A percentile compares a stretch with the other conserved stretches of the same genome.
phyloP scores from a whole-genome alignment of 2,797 vertebrate genomes.

The Fundulus diaphanus region DNA sequence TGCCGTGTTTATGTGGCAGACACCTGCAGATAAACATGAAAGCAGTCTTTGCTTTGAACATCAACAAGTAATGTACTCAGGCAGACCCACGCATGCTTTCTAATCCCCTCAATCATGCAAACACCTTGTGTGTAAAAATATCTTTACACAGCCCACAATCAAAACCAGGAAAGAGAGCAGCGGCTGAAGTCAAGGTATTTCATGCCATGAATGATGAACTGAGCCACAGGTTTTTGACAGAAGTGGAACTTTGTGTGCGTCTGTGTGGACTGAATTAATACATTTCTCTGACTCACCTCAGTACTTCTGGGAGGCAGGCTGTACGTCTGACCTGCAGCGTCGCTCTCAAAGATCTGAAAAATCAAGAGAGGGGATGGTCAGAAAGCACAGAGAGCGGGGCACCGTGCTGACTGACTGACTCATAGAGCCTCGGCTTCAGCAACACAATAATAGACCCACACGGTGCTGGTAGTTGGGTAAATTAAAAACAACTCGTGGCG shows the following conservation, averaged over 20 bases:
- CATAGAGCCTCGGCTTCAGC: constrained; percentile 33
- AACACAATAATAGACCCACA: constrained; percentile 56
- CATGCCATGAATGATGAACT: constrained; percentile 31
- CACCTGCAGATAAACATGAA: constrained; percentile 61
- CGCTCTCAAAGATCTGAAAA: constrained; percentile 89
- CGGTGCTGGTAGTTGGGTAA: constrained; percentile 53
- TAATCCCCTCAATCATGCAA: constrained; percentile 14
- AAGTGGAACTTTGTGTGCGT: constrained; percentile 20
- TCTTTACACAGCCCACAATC: constrained; percentile 44
- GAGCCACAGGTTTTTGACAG: constrained; percentile 36
- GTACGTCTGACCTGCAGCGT: constrained; percentile 78
- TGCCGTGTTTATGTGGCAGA: constrained; percentile 43
- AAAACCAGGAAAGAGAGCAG: constrained; percentile 41
- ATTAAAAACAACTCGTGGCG: constrained; percentile 73
- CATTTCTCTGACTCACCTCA: constrained; percentile 82
- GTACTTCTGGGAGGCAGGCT: constrained; percentile 77
- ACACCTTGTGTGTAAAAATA: constrained; percentile 29
- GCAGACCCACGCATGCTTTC: constrained; percentile 5
- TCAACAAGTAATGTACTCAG: constrained; percentile 11
- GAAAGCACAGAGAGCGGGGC: constrained; percentile 53
- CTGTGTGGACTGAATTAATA: constrained; percentile 12
- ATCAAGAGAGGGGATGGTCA: constrained; percentile 50
- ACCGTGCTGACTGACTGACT: constrained; percentile 50
- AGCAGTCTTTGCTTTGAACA: constrained; percentile 60
- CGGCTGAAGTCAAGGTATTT: constrained; percentile 50